Evolutionary conservation across 2,797 vertebrate species (phyloP).

Genomic region (Hemibagrus guttatus): DNA sequence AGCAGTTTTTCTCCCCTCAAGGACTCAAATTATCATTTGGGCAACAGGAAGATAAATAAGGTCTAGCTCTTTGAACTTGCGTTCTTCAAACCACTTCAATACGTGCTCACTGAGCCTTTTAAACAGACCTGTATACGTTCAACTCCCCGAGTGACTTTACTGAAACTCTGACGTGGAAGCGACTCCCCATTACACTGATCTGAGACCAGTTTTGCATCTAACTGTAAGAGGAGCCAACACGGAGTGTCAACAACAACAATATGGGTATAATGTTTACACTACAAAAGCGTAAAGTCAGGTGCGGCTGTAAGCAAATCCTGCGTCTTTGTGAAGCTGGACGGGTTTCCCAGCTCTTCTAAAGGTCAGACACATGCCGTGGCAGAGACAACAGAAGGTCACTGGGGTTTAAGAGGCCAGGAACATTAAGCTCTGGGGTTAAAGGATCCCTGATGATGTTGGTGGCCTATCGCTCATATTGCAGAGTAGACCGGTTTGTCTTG

Average conservation of each 20-base stretch:
- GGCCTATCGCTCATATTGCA: slow-evolving; percentile 26
- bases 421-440: slow-evolving; percentile 17
- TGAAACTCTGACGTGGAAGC: not conserved
- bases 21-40: not conserved
- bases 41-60: not conserved
- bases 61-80: not conserved
- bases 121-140: not conserved
- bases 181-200: not conserved
- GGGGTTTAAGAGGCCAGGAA: slow-evolving; percentile 2
- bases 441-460: slow-evolving; percentile 5
- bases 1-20: not conserved
- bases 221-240: not conserved
- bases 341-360: not conserved
- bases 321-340: not conserved
- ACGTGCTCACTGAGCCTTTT: not conserved
- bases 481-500: slow-evolving; percentile 20
- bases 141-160: not conserved
- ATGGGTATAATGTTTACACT: slow-evolving; percentile 10
- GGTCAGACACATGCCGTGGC: not conserved
- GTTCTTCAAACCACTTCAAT: not conserved
- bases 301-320: slow-evolving; percentile 5
- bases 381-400: slow-evolving; percentile 13
- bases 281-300: not conserved
- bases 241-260: slow-evolving; percentile 1
- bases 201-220: slow-evolving; percentile 6